Percentiles rank a stretch among this genome's conserved stretches.
Evolutionary conservation across 2,113 vertebrate species (phyloP).

Genomic region (Hypomesus transpacificus): DNA sequence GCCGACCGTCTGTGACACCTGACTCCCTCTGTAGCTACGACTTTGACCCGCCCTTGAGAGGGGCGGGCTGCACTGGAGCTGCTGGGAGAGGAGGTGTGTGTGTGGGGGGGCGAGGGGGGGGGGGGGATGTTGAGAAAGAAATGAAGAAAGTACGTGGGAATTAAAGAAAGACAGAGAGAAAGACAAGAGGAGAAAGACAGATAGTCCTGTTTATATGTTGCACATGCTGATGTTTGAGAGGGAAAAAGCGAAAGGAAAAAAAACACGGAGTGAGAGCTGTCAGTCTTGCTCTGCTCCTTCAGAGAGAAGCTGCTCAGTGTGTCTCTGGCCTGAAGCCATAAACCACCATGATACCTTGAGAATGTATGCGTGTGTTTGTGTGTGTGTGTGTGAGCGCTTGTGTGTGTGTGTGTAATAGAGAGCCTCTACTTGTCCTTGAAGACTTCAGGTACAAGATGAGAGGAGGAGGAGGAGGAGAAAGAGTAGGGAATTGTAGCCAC

Average conservation of each 20-base stretch:
- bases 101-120: slow-evolving; percentile 12
- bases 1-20: slow-evolving; percentile 37
- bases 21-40: slow-evolving; percentile 17
- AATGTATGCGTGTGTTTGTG: slow-evolving; percentile 8
- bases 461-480: slow-evolving; percentile 26
- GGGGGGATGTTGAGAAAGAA: not conserved
- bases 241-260: not conserved
- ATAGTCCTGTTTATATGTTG: not conserved
- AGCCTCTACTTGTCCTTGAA: slow-evolving; percentile 49
- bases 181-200: not conserved
- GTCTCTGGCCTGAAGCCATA: slow-evolving; percentile 7
- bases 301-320: not conserved
- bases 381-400: slow-evolving; percentile 5
- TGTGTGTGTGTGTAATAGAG: not conserved
- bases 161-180: not conserved
- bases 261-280: not conserved
- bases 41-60: slow-evolving; percentile 63
- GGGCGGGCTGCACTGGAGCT: slow-evolving; percentile 41
- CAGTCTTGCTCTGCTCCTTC: slow-evolving; percentile 6
- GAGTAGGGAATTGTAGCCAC: slow-evolving; percentile 57
- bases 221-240: not conserved
- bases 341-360: not conserved
- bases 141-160: not conserved
- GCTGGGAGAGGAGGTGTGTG: slow-evolving; percentile 22
- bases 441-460: slow-evolving; percentile 64